These are phyloP conservation scores for Morpho deidamia DNA, from an alignment of 2,888 invertebrate species.

Conservation along the genomic window DNA sequence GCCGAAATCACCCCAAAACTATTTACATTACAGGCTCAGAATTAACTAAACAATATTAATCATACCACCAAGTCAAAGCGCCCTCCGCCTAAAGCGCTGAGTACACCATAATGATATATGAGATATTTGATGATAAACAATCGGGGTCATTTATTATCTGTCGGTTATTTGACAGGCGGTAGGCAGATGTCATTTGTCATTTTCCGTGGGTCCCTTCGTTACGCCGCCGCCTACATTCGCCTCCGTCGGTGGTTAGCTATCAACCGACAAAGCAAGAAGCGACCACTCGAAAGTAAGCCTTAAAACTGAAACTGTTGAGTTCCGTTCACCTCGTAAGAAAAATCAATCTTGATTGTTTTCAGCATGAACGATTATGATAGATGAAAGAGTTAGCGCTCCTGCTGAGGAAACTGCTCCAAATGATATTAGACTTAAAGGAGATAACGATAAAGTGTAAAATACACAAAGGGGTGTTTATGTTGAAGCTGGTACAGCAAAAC, in stretches of 20 bases:
- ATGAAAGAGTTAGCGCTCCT: slow-evolving; percentile 78
- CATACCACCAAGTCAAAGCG: slow-evolving; percentile 60
- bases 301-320: slow-evolving; percentile 33
- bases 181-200: slow-evolving; percentile 85
- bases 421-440: slow-evolving; percentile 42
- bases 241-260: slow-evolving; percentile 72
- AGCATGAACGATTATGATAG: slow-evolving; percentile 79
- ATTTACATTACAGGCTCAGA: slow-evolving; percentile 67
- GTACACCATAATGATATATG: slow-evolving; percentile 78
- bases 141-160: slow-evolving; percentile 82
- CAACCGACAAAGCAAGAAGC: slow-evolving; percentile 52
- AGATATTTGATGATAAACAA: slow-evolving; percentile 80
- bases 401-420: slow-evolving; percentile 50
- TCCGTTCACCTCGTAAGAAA: slow-evolving; percentile 36
- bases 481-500: slow-evolving; percentile 55
- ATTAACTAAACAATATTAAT: slow-evolving; percentile 78
- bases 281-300: slow-evolving; percentile 33
- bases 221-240: slow-evolving; percentile 67
- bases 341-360: slow-evolving; percentile 78
- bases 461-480: slow-evolving; percentile 26
- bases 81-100: slow-evolving; percentile 57
- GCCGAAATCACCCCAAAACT: slow-evolving; percentile 58
- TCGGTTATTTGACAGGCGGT: slow-evolving; percentile 82
- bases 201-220: slow-evolving; percentile 78
- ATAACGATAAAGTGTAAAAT: slow-evolving; percentile 45